Evolutionary conservation across 2,113 vertebrate species (phyloP).

Genomic region (Columbina picui): DNA sequence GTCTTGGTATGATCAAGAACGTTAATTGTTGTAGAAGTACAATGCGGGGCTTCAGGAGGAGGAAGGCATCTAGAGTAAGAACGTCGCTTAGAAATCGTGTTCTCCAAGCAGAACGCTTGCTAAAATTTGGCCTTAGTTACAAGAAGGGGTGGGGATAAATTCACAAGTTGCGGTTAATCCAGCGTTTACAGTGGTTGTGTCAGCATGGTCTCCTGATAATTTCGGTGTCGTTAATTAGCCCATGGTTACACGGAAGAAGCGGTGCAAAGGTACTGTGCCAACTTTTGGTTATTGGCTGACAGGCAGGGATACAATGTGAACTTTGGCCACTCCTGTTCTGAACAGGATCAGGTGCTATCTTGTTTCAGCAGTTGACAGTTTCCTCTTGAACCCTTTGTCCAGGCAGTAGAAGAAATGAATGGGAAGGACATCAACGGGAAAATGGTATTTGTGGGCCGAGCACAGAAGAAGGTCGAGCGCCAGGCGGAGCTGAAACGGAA

Average conservation of each 20-base stretch:
- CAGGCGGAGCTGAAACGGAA: constrained; percentile 95
- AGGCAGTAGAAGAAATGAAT: constrained; percentile 99
- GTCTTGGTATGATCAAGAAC: background rate
- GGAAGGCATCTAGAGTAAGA: background rate
- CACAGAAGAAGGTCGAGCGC: constrained; percentile 98
- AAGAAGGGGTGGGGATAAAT: background rate
- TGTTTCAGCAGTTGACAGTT: background rate
- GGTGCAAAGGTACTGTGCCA: background rate
- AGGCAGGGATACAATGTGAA: rapidly evolving
- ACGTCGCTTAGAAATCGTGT: background rate
- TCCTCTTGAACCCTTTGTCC: constrained; percentile 5
- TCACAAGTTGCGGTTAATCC: background rate
- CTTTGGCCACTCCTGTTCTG: background rate
- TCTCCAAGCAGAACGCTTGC: background rate
- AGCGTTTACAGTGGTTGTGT: rapidly evolving
- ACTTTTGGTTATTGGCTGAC: background rate
- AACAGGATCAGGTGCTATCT: background rate
- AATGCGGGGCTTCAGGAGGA: background rate
- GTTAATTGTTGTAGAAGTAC: background rate
- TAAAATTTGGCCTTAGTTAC: background rate
- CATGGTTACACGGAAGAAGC: background rate
- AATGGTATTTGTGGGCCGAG: constrained; percentile 93
- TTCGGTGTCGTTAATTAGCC: background rate
- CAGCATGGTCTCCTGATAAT: background rate
- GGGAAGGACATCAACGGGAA: constrained; percentile 95